phyloP scores from a whole-genome alignment of 1,140 invertebrate genomes.

The Ostrea edulis region DNA sequence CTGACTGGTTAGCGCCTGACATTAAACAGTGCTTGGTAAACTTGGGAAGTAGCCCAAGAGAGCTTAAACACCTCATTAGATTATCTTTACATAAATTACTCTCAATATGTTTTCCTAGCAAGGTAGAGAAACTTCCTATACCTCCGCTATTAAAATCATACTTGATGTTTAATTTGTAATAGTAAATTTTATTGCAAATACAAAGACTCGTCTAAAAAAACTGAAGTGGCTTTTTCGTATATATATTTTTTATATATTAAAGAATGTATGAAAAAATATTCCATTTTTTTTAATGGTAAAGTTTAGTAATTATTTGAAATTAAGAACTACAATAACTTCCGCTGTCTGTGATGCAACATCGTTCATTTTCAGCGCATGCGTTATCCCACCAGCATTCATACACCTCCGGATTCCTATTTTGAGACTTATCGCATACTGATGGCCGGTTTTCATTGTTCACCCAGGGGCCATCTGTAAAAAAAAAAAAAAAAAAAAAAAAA shows the following conservation, averaged over 20 bases:
- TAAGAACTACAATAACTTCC: conserved; percentile 29
- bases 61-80: conserved; percentile 64
- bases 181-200: neutral
- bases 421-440: neutral
- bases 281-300: neutral
- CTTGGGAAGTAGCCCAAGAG: conserved; percentile 51
- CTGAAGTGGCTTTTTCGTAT: too few species aligned
- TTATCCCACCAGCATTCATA: conserved; percentile 18
- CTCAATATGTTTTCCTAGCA: conserved; percentile 48
- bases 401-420: neutral
- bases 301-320: neutral
- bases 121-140: conserved; percentile 64
- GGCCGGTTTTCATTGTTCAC: neutral
- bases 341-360: conserved; percentile 10
- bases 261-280: too few species aligned
- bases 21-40: conserved; percentile 57
- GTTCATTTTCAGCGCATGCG: neutral
- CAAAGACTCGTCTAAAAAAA: too few species aligned
- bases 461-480: neutral
- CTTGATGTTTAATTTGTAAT: conserved; percentile 61
- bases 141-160: conserved; percentile 68
- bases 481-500: too few species aligned
- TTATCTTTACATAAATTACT: conserved; percentile 56
- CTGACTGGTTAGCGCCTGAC: conserved; percentile 48
- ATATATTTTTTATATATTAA: too few species aligned